phyloP scores from a whole-genome alignment of 2,888 invertebrate species.

The Drosophila peninsularis region DNA sequence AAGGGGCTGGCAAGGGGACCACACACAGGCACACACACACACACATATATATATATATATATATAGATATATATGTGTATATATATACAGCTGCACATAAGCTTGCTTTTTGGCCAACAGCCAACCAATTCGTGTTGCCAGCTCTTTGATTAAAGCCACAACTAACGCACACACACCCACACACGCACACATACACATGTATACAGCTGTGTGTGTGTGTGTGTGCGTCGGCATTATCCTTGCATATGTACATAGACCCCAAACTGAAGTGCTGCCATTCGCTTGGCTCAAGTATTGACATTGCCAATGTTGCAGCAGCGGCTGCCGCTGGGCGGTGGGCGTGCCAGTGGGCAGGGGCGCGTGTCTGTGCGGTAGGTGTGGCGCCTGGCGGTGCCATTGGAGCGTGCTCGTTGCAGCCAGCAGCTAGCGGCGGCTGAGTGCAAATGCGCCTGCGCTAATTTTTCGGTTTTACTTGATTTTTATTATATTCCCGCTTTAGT shows the following conservation, averaged over 20 bases:
- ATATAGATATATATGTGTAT: not conserved
- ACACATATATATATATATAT: not conserved
- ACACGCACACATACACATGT: not conserved
- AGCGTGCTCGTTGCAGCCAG: conserved; percentile 43
- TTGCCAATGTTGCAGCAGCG: conserved; percentile 34
- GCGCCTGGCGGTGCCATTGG: conserved; percentile 72
- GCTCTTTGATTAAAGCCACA: conserved; percentile 57
- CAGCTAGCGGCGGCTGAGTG: conserved; percentile 8
- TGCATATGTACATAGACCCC: conserved; percentile 41
- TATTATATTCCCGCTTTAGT: conserved; percentile 27
- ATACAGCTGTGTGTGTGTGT: conserved; percentile 18
- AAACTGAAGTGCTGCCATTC: conserved; percentile 71
- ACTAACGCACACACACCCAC: conserved; percentile 4
- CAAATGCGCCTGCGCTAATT: conserved; percentile 72
- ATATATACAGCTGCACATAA: conserved; percentile 7
- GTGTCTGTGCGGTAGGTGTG: not conserved
- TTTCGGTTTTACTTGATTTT: conserved; percentile 64
- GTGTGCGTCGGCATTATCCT: conserved; percentile 66
- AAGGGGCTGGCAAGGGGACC: conserved; percentile 9
- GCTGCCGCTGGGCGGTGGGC: not conserved
- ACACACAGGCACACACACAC: not conserved
- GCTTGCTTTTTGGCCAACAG: conserved; percentile 40
- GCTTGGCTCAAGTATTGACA: conserved; percentile 74
- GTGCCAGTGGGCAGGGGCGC: not conserved
- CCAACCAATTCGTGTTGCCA: conserved; percentile 60